Base-by-base conservation (phyloP, 2,797 vertebrate species). In the Protonibea diacanthus region DNA sequence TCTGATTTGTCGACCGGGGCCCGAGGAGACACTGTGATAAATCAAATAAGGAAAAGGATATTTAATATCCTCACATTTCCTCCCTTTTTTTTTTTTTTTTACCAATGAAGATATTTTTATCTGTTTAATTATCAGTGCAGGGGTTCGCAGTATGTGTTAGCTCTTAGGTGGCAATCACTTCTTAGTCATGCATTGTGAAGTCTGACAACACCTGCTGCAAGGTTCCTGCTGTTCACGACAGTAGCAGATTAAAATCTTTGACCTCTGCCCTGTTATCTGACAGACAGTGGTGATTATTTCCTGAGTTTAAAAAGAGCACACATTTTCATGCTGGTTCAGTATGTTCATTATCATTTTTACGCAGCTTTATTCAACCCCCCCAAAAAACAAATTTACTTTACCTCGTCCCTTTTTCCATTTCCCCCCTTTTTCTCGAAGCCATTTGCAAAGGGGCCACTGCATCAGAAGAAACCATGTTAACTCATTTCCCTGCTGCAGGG, bases 91-190 rank as follows among this genome's bases (percentile, higher is more conserved):
- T 44, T 21, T 3, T 6, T 3, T 44, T 44, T 44, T 5, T 14
- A 5, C 12, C 1, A 20, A 15, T 44, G 66, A 60, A 71, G 77
- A 74, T 82, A 78, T 86, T 66, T 88, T 62, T 81, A 80, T 80
- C 80, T 53, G 72, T 80, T 82, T 87, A 74, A 87, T 86, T 74
- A 82, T 77, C 83, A 27, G 52, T 44, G 56, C 53, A 62, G 53
- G 27, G 52, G 23, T 68, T 86, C 1, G 18, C 66, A 40, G 65
- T 18, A 15, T 51, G 81, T 70, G 74, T 73, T n/a, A 47, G 72
- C 74, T 73, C 63, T 80, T 51, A 53, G 80, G 61, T 74, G 49
- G 33, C 59, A 71, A 84, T 90, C 78, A 70, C 74, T 27, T 76
- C 80, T 78, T 74, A 71, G 70, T 83, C 78, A 23, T 29, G 14